Evolutionary conservation across 2,888 invertebrate species (phyloP), one percentile per base, ranked within the genome.

Genomic region (Fissipunctia ypsillon): DNA sequence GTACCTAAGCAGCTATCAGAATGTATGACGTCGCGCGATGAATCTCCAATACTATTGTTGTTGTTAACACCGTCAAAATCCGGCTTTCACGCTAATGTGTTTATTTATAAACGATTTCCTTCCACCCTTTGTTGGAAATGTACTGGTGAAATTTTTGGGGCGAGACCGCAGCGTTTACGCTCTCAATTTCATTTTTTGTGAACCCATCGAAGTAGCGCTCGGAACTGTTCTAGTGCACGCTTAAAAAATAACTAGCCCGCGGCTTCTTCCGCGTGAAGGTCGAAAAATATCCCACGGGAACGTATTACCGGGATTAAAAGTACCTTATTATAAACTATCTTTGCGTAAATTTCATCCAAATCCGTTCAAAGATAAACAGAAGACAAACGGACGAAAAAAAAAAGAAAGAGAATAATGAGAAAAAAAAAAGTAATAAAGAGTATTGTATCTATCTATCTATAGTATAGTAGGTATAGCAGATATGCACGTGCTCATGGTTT

Each of bases 1-100:
- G 70, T 73, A 71, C 16, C 1, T 78, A 76, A 74, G 70, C 65
- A 77, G 68, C 65, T 66, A 84, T 83, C 64, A 59, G 60, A 76
- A 81, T 80, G 73, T 83, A 81, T 74, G 68, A 78, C 78, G 80
- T 73, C 76, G 78, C 68, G 59, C 85, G 80, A 85, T 86, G 86
- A 86, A 84, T 84, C 84, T 83, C 78, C 78, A 80, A 83, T 86
- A 78, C 76, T 78, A 84, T 85, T 85, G 86, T 88, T 88, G 87
- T 84, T 90, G 90, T 89, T 89, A 89, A 87, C 88, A 81, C 89
- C 90, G 89, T 88, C 90, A 88, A 92, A 93, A 85, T 93, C 93
- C 92, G 93, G 94, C 94, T 94, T 93, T 93, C 89, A 91, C 90
- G 88, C 93, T 95, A 94, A 94, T 94, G 94, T 94, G 93, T 93